Percentiles rank a stretch among this genome's conserved stretches.
phyloP scores from a whole-genome alignment of 2,797 vertebrate species.

The Tarsius wallacei region DNA sequence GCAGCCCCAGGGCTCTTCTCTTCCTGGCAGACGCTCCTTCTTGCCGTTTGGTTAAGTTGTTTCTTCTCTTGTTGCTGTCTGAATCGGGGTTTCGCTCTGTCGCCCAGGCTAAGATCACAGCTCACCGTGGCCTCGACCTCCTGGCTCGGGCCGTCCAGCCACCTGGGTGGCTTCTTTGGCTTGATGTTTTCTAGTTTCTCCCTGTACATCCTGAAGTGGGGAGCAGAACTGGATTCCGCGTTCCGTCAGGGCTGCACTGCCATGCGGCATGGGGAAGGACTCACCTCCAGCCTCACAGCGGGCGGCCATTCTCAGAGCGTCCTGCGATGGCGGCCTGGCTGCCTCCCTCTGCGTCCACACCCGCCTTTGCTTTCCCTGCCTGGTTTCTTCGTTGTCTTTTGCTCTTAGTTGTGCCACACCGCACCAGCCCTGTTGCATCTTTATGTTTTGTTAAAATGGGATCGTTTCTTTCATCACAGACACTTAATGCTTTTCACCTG shows the following conservation, averaged over 20 bases:
- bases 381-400: slow-evolving; percentile 17
- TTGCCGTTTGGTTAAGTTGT: neutral
- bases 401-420: neutral
- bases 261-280: neutral
- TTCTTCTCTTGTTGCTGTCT: neutral
- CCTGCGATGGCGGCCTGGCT: slow-evolving; percentile 4
- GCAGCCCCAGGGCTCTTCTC: neutral
- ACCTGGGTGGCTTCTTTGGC: no score
- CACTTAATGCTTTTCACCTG: neutral
- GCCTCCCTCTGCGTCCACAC: slow-evolving; percentile 7
- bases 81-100: no score
- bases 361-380: neutral
- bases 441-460: neutral
- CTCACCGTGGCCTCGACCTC: no score
- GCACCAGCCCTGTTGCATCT: neutral
- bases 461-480: neutral
- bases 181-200: neutral
- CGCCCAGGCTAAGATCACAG: no score
- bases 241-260: neutral
- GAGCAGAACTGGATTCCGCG: neutral
- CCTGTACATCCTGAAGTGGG: neutral
- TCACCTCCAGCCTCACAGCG: neutral
- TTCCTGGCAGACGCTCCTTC: neutral
- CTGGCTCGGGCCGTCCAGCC: no score
- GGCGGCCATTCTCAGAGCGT: neutral